These are phyloP conservation scores for Papilio protenor DNA, from an alignment of 2,888 invertebrate genomes.

Conservation along the genomic window DNA sequence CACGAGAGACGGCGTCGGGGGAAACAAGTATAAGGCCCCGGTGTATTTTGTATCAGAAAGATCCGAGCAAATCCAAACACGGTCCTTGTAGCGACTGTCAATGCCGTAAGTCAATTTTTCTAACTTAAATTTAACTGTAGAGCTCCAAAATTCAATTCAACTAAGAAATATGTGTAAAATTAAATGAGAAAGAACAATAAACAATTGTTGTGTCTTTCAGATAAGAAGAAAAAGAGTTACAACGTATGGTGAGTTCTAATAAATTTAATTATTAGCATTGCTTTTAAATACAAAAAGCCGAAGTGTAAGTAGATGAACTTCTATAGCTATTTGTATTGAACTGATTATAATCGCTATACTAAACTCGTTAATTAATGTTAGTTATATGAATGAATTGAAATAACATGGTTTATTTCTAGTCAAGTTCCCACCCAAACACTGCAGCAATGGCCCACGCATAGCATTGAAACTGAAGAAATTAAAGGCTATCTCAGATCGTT, in stretches of 20 bases:
- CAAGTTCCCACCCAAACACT: conserved; percentile 15
- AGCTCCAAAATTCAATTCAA: no score
- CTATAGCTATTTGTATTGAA: not conserved
- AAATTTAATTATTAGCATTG: not conserved
- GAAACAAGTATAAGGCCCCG: not conserved
- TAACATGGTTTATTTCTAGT: conserved; percentile 8
- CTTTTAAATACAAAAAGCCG: no score
- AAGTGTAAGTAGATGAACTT: not conserved
- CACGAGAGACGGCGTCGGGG: conserved; percentile 15
- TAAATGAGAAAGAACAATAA: no score
- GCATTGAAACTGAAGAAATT: conserved; percentile 35
- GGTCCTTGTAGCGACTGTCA: conserved; percentile 14
- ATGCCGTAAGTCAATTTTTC: conserved; percentile 18
- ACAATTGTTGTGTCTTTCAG: no score
- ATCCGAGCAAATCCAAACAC: not conserved
- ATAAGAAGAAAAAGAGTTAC: conserved; percentile 28
- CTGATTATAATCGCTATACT: no score
- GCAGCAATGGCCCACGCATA: conserved; percentile 22
- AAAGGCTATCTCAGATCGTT: conserved; percentile 34
- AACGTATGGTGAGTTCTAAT: conserved; percentile 14
- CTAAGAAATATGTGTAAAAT: no score
- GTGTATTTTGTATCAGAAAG: conserved; percentile 5
- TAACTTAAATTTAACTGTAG: not conserved
- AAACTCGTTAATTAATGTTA: not conserved
- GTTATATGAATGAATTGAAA: not conserved